Evolutionary conservation across 2,888 invertebrate species (phyloP).

Genomic region (Papilio demoleus): DNA sequence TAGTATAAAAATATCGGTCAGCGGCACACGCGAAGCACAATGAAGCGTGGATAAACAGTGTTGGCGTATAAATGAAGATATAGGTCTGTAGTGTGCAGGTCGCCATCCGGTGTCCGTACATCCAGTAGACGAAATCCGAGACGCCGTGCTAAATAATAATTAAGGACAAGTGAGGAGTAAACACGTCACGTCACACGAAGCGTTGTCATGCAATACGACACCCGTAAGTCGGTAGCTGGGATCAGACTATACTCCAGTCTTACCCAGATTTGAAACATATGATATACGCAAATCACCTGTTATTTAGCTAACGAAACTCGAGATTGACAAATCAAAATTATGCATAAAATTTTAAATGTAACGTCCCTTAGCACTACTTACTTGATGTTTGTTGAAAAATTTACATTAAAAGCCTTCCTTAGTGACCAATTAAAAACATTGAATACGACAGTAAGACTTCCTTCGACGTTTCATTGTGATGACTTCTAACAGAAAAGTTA

Average conservation of each 20-base stretch:
- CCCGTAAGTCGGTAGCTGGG: conserved; percentile 9
- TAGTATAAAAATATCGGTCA: conserved; percentile 35
- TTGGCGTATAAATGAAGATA: conserved; percentile 37
- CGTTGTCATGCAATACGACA: conserved; percentile 41
- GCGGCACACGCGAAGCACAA: conserved; percentile 25
- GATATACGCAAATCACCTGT: too few species aligned
- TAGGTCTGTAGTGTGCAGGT: conserved; percentile 62
- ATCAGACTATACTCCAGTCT: too few species aligned
- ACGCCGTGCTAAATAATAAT: conserved; percentile 52
- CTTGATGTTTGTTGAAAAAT: neutral
- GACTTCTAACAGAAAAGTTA: conserved; percentile 16
- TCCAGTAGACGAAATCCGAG: conserved; percentile 67
- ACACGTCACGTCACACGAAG: conserved; percentile 48
- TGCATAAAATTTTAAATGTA: too few species aligned
- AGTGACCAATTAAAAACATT: neutral
- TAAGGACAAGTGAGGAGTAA: conserved; percentile 54
- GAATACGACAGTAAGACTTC: neutral
- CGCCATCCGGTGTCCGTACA: conserved; percentile 62
- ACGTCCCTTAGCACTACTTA: too few species aligned
- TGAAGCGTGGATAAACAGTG: conserved; percentile 22
- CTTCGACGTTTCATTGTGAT: neutral
- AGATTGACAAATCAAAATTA: too few species aligned
- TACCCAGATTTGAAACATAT: too few species aligned
- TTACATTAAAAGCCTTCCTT: neutral
- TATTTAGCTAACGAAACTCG: too few species aligned